phyloP scores from a whole-genome alignment of 2,797 vertebrate species.

The Poecile montanus region DNA sequence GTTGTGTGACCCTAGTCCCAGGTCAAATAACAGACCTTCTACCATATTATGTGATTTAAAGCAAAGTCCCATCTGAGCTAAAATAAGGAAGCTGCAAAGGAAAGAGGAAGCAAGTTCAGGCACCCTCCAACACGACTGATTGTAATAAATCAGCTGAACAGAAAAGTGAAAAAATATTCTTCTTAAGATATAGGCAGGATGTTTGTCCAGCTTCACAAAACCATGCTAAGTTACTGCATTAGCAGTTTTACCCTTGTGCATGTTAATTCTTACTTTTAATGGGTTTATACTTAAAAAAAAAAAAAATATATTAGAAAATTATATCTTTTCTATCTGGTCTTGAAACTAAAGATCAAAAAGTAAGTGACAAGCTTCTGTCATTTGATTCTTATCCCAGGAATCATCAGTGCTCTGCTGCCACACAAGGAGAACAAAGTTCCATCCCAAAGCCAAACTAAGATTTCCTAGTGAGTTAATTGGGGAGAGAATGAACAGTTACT shows the following conservation, averaged over 20 bases:
- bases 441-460: not conserved
- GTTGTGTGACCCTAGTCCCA: slow-evolving; percentile 34
- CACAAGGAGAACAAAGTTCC: not conserved
- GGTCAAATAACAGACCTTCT: slow-evolving; percentile 66
- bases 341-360: slow-evolving; percentile 13
- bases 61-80: slow-evolving; percentile 45
- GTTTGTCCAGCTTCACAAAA: slow-evolving; percentile 34
- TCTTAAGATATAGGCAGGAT: slow-evolving; percentile 47
- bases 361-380: not conserved
- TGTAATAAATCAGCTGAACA: slow-evolving; percentile 53
- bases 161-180: slow-evolving; percentile 44
- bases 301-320: not conserved
- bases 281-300: not conserved
- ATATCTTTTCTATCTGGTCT: not conserved
- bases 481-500: not conserved
- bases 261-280: not conserved
- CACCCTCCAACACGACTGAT: slow-evolving; percentile 1
- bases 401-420: not conserved
- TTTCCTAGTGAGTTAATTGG: not conserved
- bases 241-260: not conserved
- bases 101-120: slow-evolving; percentile 66
- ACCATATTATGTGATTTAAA: slow-evolving; percentile 51
- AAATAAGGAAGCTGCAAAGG: slow-evolving; percentile 68
- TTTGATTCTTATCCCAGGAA: slow-evolving; percentile 4
- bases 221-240: not conserved